phyloP scores from a whole-genome alignment of 2,113 vertebrate genomes.

The Barnardius zonarius region DNA sequence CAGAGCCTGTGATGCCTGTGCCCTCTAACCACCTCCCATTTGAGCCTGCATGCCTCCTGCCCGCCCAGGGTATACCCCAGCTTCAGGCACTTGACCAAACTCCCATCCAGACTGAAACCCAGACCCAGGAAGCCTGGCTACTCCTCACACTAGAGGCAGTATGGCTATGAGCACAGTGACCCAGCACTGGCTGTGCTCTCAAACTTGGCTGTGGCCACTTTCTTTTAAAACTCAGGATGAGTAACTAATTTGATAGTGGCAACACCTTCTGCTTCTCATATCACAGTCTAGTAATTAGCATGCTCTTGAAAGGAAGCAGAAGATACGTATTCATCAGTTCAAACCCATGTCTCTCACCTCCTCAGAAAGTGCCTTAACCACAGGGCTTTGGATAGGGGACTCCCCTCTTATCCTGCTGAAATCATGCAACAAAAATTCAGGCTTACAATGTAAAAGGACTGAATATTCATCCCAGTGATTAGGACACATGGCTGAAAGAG shows the following conservation, averaged over 20 bases:
- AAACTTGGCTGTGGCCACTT: background rate
- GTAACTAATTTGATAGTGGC: background rate
- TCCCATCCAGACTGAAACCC: accelerated
- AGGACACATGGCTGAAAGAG: background rate
- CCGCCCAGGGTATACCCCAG: background rate
- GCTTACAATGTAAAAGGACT: background rate
- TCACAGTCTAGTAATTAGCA: background rate
- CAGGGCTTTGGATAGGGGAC: background rate
- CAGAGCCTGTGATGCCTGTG: accelerated
- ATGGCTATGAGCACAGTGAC: background rate
- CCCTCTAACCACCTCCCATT: background rate
- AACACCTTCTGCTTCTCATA: background rate
- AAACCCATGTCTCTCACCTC: conserved; percentile 34
- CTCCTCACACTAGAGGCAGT: background rate
- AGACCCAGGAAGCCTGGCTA: background rate
- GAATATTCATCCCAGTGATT: background rate
- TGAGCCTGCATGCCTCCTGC: accelerated
- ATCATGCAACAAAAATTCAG: background rate
- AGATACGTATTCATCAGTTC: background rate
- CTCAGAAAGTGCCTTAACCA: conserved; percentile 15
- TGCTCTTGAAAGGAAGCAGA: background rate
- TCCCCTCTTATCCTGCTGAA: conserved; percentile 10
- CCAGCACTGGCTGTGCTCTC: background rate
- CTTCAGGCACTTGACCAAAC: background rate
- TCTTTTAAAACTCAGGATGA: background rate